Conservation (phyloP, 2,797 vertebrate genomes). For the Leuciscus waleckii region DNA sequence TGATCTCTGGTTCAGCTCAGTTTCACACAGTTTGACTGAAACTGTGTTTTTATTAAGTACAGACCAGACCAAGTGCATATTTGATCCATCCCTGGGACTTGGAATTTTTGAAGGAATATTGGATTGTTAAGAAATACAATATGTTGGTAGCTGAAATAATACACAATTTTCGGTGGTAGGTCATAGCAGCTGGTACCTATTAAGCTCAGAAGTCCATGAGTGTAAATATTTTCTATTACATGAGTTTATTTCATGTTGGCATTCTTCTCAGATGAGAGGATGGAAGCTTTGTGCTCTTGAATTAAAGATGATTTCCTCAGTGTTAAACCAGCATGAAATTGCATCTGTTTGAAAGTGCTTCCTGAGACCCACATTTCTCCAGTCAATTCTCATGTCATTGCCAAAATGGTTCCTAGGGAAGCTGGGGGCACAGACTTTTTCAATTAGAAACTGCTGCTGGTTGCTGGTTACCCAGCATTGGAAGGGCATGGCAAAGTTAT, state of each 20-base stretch:
- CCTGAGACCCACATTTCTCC: conserved; percentile 62
- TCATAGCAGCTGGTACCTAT: conserved; percentile 6
- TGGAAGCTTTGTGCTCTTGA: conserved; percentile 64
- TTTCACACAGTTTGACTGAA: conserved; percentile 2
- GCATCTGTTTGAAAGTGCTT: conserved; percentile 71
- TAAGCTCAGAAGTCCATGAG: conserved; percentile 30
- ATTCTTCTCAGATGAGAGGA: conserved; percentile 57
- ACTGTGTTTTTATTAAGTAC: background rate
- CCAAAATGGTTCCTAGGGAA: conserved; percentile 60
- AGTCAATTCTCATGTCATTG: conserved; percentile 61
- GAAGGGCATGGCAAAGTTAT: conserved; percentile 48
- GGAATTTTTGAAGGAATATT: background rate
- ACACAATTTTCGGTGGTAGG: background rate
- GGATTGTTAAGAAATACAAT: conserved; percentile 10
- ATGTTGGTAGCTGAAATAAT: background rate
- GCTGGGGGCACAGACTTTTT: conserved; percentile 56
- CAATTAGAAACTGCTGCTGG: conserved; percentile 62
- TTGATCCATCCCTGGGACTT: background rate
- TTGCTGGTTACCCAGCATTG: conserved; percentile 53
- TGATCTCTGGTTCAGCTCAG: background rate
- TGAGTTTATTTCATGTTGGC: conserved; percentile 60
- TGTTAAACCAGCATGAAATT: conserved; percentile 79
- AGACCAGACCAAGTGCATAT: background rate
- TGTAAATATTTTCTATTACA: conserved; percentile 53
- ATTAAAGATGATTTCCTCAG: conserved; percentile 70